A percentile compares a stretch with the other conserved stretches of the same genome.
Evolutionary conservation across 2,888 invertebrate genomes (phyloP).

Genomic region (Papilio demoleus): DNA sequence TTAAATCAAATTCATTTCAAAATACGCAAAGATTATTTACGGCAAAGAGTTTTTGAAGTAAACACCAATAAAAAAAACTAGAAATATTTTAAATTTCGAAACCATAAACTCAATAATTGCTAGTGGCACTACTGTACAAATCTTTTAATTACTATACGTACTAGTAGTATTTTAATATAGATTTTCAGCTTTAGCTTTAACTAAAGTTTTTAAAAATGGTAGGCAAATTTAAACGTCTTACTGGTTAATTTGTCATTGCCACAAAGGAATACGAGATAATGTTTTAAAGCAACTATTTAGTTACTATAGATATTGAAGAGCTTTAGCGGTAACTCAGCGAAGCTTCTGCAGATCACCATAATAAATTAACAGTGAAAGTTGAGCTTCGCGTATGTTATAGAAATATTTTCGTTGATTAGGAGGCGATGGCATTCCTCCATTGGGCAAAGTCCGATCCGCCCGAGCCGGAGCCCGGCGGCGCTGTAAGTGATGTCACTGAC

Average conservation of each 20-base stretch:
- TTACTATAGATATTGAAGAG: conserved; percentile 18
- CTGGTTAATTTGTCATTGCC: conserved; percentile 1
- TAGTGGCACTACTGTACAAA: conserved; percentile 37
- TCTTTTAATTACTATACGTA: background rate
- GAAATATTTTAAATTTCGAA: background rate
- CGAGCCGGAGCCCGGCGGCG: conserved; percentile 74
- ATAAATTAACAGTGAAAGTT: conserved; percentile 45
- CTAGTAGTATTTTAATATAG: conserved; percentile 22
- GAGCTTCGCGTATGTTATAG: conserved; percentile 69
- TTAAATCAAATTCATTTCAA: background rate
- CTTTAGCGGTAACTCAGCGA: conserved; percentile 34
- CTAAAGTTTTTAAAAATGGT: background rate
- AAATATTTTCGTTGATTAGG: conserved; percentile 72
- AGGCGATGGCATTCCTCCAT: conserved; percentile 78
- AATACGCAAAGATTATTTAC: background rate
- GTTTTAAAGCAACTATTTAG: background rate
- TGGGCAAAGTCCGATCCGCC: conserved; percentile 75
- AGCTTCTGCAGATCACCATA: conserved; percentile 48
- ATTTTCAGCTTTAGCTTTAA: conserved; percentile 17
- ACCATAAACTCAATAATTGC: background rate
- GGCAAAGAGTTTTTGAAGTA: background rate
- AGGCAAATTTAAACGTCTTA: background rate
- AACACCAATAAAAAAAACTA: background rate
- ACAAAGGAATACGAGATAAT: background rate
- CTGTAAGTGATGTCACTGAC: conserved; percentile 78